Base-by-base conservation (phyloP, 1,140 invertebrate genomes). In the Saccostrea echinata region DNA sequence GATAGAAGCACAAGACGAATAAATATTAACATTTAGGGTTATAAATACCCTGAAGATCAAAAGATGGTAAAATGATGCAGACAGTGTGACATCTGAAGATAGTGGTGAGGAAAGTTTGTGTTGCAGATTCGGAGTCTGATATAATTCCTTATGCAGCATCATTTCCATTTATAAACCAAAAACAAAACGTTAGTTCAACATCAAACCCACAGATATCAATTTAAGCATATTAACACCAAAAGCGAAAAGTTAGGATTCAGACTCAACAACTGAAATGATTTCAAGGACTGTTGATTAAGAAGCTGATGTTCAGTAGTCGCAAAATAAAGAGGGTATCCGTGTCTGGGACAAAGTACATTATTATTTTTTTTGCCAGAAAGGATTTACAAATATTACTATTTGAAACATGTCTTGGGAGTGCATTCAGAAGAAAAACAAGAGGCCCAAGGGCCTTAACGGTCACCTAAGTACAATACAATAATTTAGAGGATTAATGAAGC, bases 281-380 rank as follows among this genome's bases (percentile, higher is more conserved):
- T 18, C 33, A 52, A 81, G 43, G 13, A 43, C 30, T 24, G n/a
- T 68, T 27, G n/a, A 82, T 43, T 27, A 43, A 52, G 80, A 82
- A 16, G 24, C 24, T 8, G 27, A 84, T 21, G 82, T 85, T 24
- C 84, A 85, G n/a, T n/a, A 16, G 8, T 61, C 84, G 6, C 33
- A 35, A 12, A 87, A 87, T 43, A 86, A 85, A 35, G n/a, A 33
- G 43, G 55, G 84, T 16, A 85, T 82, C 12, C 84, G 84, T 86
- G 43, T 80, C n/a, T 90, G 89, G 89, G 89, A 90, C 61, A 90
- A 90, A 64, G 30, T 71, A 53, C 89, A 90, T 53, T 86, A 76
- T 35, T 90, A 87, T 80, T 27, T 88, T 30, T 90, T 71, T 57
- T 90, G 89, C 87, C 86, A 84, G 27, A 68, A 84, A 24, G 35